Percentiles rank a stretch among this genome's conserved stretches.
Evolutionary conservation across 2,797 vertebrate genomes (phyloP).

Genomic region (Pterois miles): DNA sequence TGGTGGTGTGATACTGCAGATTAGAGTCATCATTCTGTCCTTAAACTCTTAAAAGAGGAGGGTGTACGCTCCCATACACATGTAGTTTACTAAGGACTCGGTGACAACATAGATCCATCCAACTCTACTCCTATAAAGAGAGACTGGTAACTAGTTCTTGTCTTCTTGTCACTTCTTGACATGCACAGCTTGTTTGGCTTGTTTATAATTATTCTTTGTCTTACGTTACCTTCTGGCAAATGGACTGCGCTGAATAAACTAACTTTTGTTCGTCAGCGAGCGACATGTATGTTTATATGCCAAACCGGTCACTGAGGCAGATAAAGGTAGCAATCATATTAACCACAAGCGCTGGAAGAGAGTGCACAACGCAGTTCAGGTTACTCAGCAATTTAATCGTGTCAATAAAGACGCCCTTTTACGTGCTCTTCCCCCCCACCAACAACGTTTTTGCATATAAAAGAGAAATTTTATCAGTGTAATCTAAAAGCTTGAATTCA

Average conservation of each 20-base stretch:
- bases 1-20: constrained; percentile 7
- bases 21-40: constrained; percentile 26
- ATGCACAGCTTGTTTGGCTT: neutral
- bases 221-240: constrained; percentile 39
- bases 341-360: constrained; percentile 47
- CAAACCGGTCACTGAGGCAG: constrained; percentile 44
- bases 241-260: neutral
- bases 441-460: constrained; percentile 46
- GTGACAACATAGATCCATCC: constrained; percentile 5
- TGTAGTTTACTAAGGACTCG: constrained; percentile 1
- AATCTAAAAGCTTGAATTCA: constrained; percentile 45
- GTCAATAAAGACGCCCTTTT: constrained; percentile 47
- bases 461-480: constrained; percentile 37
- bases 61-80: neutral
- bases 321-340: constrained; percentile 51
- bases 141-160: constrained; percentile 15
- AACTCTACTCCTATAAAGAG: neutral
- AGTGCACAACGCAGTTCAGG: constrained; percentile 42
- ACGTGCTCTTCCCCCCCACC: constrained; percentile 27
- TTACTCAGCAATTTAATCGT: constrained; percentile 60
- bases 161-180: constrained; percentile 4
- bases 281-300: constrained; percentile 30
- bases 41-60: constrained; percentile 2
- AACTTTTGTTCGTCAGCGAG: constrained; percentile 6
- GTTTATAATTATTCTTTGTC: constrained; percentile 30